phyloP scores from a whole-genome alignment of 2,113 vertebrate species.

The Hipposideros armiger region DNA sequence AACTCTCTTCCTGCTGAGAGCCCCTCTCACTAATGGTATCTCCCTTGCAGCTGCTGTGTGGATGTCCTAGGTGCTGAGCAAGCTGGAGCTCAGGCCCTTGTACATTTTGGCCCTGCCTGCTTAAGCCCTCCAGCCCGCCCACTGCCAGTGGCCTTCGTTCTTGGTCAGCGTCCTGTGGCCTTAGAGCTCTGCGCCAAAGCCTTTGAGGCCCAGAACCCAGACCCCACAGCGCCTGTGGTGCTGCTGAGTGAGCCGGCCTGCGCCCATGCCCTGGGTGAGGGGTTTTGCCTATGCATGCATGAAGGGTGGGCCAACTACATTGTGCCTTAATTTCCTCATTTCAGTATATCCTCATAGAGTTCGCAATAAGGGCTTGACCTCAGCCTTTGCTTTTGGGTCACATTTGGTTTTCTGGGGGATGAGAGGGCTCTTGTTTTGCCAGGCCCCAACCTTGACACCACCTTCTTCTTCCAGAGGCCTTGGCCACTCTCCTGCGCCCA shows the following conservation, averaged over 20 bases:
- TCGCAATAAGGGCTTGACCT: not conserved
- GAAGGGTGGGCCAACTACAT: not conserved
- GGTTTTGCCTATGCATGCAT: not conserved
- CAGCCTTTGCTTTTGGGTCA: not conserved
- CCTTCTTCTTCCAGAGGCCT: constrained; percentile 80
- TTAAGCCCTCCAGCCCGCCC: constrained; percentile 93
- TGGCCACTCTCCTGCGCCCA: constrained; percentile 69
- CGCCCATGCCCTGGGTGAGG: constrained; percentile 87
- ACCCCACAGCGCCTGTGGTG: constrained; percentile 87
- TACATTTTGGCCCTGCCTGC: constrained; percentile 94
- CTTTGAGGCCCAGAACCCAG: constrained; percentile 90
- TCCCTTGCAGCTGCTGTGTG: constrained; percentile 94
- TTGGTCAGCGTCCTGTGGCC: constrained; percentile 90
- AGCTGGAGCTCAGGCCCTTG: constrained; percentile 90
- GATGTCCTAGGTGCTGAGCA: constrained; percentile 96
- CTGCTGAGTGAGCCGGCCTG: constrained; percentile 93
- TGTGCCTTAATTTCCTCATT: not conserved
- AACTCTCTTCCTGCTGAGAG: not conserved
- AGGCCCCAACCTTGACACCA: not conserved
- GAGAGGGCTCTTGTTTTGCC: not conserved
- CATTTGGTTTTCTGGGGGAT: not conserved
- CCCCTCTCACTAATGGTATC: not conserved
- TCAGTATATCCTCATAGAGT: not conserved
- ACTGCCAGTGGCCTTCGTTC: constrained; percentile 92
- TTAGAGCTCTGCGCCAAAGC: constrained; percentile 86